phyloP scores from a whole-genome alignment of 1,140 invertebrate species.

The Heliothis virescens region DNA sequence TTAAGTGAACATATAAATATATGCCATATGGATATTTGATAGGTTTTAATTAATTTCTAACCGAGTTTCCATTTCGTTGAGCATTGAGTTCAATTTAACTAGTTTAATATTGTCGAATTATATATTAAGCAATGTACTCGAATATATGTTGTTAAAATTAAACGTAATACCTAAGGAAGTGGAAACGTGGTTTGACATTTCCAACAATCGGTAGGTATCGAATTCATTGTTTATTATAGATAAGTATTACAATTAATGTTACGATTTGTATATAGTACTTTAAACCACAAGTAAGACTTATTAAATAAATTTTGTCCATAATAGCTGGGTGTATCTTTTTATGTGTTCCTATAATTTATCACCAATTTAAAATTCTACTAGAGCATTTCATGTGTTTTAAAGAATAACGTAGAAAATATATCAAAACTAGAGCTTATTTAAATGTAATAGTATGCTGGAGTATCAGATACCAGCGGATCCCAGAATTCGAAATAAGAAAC shows the following conservation, averaged over 20 bases:
- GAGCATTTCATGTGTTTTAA: no score
- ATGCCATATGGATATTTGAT: slow-evolving; percentile 39
- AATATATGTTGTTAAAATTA: slow-evolving; percentile 4
- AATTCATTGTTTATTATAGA: slow-evolving; percentile 33
- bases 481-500: no score
- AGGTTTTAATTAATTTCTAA: slow-evolving; percentile 22
- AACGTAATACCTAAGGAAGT: slow-evolving; percentile 18
- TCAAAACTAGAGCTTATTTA: no score
- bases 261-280: slow-evolving; percentile 36
- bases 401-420: no score
- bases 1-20: slow-evolving; percentile 40
- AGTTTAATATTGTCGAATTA: slow-evolving; percentile 3
- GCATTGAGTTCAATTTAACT: slow-evolving; percentile 1
- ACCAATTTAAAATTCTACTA: background rate
- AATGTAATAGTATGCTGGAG: no score
- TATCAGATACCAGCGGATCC: no score
- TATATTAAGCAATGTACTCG: background rate
- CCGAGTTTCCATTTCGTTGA: background rate
- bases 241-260: slow-evolving; percentile 41
- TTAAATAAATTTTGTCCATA: slow-evolving; percentile 43
- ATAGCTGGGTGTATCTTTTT: slow-evolving; percentile 12
- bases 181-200: slow-evolving; percentile 2
- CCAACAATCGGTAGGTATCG: slow-evolving; percentile 2
- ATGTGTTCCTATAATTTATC: no score
- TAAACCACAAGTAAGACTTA: slow-evolving; percentile 45